Percentiles rank a stretch among this genome's conserved stretches.
Conservation (phyloP, 2,113 vertebrate species). For the Pseudopipra pipra region DNA sequence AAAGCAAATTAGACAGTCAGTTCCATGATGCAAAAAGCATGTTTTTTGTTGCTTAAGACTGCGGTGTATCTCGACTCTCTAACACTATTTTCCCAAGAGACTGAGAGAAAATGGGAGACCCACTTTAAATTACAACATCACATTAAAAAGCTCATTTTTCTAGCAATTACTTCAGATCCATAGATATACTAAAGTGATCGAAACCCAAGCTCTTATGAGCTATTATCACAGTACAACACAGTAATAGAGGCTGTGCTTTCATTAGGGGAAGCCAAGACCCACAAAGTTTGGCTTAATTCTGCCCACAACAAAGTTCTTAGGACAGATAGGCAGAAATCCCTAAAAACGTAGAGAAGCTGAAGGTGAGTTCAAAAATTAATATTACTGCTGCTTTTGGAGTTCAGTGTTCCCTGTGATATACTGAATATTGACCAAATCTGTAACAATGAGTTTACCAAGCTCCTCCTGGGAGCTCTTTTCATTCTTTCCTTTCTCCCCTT, state of each 20-base stretch:
- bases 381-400: neutral
- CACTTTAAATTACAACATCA: neutral
- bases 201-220: neutral
- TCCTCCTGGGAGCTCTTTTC: neutral
- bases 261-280: neutral
- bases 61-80: neutral
- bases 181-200: neutral
- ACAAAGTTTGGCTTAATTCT: neutral
- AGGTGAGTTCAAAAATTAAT: neutral
- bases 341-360: neutral
- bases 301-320: neutral
- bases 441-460: neutral
- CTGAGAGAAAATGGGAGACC: neutral
- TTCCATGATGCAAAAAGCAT: neutral
- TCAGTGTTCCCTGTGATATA: neutral
- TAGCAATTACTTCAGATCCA: neutral
- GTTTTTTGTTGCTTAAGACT: neutral
- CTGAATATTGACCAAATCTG: neutral
- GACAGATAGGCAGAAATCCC: neutral
- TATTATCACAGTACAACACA: neutral
- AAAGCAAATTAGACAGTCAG: neutral
- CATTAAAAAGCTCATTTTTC: neutral
- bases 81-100: neutral
- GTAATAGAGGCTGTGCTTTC: neutral
- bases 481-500: neutral